Conservation (phyloP, 2,888 invertebrate species). For the Phymatocera aterrima region DNA sequence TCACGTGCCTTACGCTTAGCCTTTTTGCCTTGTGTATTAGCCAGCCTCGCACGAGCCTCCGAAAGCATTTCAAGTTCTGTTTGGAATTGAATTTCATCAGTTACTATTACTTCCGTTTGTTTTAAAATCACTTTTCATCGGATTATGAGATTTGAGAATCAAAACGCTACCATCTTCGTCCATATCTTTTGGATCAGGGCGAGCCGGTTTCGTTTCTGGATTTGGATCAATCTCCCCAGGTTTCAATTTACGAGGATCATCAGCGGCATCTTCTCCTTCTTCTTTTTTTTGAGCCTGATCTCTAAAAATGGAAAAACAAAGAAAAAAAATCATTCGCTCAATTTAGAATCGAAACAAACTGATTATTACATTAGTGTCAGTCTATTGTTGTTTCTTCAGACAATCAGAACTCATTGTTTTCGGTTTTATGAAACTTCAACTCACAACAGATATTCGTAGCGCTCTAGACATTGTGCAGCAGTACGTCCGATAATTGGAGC, state of each 20-base stretch:
- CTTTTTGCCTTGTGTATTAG: slow-evolving; percentile 98
- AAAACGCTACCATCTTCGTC: slow-evolving; percentile 96
- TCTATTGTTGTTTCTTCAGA: too few relatives aligned
- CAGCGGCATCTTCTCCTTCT: slow-evolving; percentile 93
- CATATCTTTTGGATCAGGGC: slow-evolving; percentile 99
- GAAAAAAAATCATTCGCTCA: too few relatives aligned
- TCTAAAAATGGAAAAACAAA: slow-evolving; percentile 75
- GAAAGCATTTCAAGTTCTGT: slow-evolving; percentile 98
- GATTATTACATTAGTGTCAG: too few relatives aligned
- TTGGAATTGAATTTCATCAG: slow-evolving; percentile 54
- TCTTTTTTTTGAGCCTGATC: slow-evolving; percentile 98
- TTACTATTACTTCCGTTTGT: not conserved
- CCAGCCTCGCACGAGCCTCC: slow-evolving; percentile 97
- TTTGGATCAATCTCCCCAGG: slow-evolving; percentile 99
- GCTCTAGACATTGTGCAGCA: slow-evolving; percentile 98
- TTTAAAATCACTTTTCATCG: not conserved
- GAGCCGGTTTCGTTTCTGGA: slow-evolving; percentile 99
- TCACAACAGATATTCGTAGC: slow-evolving; percentile 97
- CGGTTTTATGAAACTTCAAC: slow-evolving; percentile 66
- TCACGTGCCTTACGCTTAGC: slow-evolving; percentile 97
- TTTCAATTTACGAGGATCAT: slow-evolving; percentile 97
- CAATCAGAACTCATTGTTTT: slow-evolving; percentile 24
- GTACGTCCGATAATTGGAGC: slow-evolving; percentile 99
- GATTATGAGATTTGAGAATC: not conserved
- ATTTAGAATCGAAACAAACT: too few relatives aligned